Conservation (phyloP, 2,888 invertebrate species). For the Cataglyphis rosenhaueri region DNA sequence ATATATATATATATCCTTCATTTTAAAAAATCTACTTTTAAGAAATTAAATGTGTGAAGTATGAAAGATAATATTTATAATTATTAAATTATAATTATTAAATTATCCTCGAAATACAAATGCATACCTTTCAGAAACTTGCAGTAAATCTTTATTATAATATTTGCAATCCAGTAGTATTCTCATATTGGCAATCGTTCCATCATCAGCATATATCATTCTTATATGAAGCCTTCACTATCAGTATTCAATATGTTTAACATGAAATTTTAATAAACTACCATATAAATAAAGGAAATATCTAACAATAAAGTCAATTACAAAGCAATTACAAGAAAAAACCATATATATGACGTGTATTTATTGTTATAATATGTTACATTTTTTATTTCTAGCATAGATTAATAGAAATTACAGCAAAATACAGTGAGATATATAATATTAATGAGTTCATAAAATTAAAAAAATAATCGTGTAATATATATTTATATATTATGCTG, state of each 20-base stretch:
- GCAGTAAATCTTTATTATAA: slow-evolving; percentile 19
- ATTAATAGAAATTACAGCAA: slow-evolving; percentile 10
- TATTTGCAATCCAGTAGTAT: slow-evolving; percentile 17
- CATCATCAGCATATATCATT: slow-evolving; percentile 13
- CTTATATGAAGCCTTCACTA: neutral
- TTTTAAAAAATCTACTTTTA: neutral
- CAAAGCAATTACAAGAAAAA: neutral
- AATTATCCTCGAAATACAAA: neutral
- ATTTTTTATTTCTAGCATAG: slow-evolving; percentile 23
- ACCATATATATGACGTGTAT: neutral
- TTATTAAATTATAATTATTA: neutral
- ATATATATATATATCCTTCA: neutral
- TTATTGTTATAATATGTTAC: neutral
- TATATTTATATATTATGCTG: neutral
- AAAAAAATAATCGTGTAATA: neutral
- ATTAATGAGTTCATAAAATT: slow-evolving; percentile 1
- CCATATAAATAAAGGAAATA: neutral
- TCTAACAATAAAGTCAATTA: neutral
- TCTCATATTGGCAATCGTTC: neutral
- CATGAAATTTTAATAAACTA: slow-evolving; percentile 19
- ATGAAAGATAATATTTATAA: neutral
- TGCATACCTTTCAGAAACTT: slow-evolving; percentile 31
- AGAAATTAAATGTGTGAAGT: neutral
- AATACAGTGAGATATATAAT: neutral
- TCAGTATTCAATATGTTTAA: slow-evolving; percentile 1